phyloP scores from a whole-genome alignment of 2,888 invertebrate species.

The Rugalucina vietnamica region DNA sequence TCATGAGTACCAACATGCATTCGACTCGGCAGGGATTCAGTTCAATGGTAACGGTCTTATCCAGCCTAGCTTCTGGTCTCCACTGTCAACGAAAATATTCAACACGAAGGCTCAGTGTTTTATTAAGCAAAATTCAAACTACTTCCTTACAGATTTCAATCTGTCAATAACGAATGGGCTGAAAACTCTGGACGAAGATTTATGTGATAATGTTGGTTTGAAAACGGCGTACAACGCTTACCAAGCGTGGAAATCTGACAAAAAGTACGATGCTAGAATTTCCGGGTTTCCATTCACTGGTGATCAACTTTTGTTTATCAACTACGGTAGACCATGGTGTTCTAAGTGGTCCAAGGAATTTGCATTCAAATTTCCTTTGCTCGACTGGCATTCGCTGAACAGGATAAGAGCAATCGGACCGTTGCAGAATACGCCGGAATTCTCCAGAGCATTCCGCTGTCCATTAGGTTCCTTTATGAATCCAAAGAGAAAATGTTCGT shows the following conservation, averaged over 20 bases:
- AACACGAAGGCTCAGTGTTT: neutral
- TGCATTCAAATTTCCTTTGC: constrained; percentile 12
- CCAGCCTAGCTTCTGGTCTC: constrained; percentile 10
- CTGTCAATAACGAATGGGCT: constrained; percentile 9
- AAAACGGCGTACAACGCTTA: constrained; percentile 30
- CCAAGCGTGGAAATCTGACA: constrained; percentile 7
- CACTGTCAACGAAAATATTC: neutral
- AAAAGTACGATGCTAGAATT: neutral
- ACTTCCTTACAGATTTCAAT: constrained; percentile 18
- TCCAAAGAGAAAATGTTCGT: constrained; percentile 21
- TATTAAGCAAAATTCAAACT: constrained; percentile 35
- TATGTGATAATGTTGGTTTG: constrained; percentile 23
- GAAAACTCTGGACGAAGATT: constrained; percentile 38
- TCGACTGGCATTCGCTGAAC: constrained; percentile 15
- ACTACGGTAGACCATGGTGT: constrained; percentile 16
- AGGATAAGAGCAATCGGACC: constrained; percentile 24
- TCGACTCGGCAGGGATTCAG: constrained; percentile 21
- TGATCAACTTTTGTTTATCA: constrained; percentile 39
- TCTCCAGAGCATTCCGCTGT: constrained; percentile 21
- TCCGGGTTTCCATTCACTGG: constrained; percentile 29
- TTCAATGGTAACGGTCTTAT: constrained; percentile 36
- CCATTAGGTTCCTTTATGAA: constrained; percentile 28
- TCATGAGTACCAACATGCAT: constrained; percentile 36
- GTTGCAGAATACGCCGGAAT: constrained; percentile 21
- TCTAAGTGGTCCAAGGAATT: constrained; percentile 5